phyloP scores from a whole-genome alignment of 1,140 invertebrate genomes.

The Araneus ventricosus region DNA sequence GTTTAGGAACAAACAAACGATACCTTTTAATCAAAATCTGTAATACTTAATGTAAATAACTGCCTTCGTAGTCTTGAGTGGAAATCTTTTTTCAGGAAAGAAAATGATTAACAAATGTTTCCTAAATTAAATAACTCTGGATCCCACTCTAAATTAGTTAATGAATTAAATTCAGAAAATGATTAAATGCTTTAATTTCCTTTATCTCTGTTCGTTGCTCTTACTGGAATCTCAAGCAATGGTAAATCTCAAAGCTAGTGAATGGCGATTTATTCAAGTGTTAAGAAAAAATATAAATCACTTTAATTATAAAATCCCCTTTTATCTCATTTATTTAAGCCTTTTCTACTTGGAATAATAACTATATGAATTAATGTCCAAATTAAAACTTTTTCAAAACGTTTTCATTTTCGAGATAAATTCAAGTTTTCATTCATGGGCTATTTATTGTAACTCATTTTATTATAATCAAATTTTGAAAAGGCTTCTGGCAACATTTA shows the following conservation, averaged over 20 bases:
- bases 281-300: neutral
- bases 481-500: neutral
- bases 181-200: neutral
- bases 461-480: neutral
- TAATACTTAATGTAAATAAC: no score
- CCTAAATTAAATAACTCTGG: neutral
- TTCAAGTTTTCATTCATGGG: neutral
- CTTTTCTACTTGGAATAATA: neutral
- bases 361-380: slow-evolving; percentile 4
- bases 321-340: neutral
- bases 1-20: no score
- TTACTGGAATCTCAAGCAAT: neutral
- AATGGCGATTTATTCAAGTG: neutral
- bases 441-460: neutral
- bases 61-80: no score
- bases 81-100: no score
- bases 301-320: neutral
- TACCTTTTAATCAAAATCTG: no score
- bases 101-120: no score
- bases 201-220: neutral
- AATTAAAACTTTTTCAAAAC: neutral
- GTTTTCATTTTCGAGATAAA: neutral
- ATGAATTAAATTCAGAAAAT: neutral
- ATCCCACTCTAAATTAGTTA: neutral
- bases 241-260: neutral